phyloP scores from a whole-genome alignment of 2,113 vertebrate species.

The Pampusana beccarii region DNA sequence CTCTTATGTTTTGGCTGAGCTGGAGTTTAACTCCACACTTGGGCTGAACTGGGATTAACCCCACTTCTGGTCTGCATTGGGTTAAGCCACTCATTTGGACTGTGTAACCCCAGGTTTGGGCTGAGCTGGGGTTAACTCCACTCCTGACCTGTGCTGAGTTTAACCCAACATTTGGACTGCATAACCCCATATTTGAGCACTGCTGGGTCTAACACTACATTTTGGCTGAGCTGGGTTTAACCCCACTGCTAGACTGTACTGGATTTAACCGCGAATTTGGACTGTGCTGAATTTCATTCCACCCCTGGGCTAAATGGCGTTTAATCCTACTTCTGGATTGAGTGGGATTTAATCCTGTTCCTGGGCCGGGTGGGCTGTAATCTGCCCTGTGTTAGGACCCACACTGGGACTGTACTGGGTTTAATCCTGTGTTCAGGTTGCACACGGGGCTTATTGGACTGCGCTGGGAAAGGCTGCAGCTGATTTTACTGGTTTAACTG shows the following conservation, averaged over 20 bases:
- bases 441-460: rapidly evolving
- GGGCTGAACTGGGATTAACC: not conserved
- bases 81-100: not conserved
- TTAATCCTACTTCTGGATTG: not conserved
- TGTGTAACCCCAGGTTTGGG: not conserved
- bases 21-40: too few relatives aligned
- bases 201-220: too few relatives aligned
- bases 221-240: too few relatives aligned
- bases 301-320: not conserved
- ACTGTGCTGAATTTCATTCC: too few relatives aligned
- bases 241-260: too few relatives aligned
- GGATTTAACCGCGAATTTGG: too few relatives aligned
- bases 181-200: too few relatives aligned
- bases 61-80: not conserved
- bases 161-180: too few relatives aligned
- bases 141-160: not conserved
- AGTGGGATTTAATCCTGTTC: not conserved
- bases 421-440: not conserved
- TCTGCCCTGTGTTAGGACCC: not conserved
- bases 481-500: not conserved
- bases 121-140: not conserved
- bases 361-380: not conserved
- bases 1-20: too few relatives aligned
- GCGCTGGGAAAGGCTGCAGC: not conserved
- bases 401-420: rapidly evolving